Conservation (phyloP, 2,797 vertebrate genomes). For the Picus viridis region DNA sequence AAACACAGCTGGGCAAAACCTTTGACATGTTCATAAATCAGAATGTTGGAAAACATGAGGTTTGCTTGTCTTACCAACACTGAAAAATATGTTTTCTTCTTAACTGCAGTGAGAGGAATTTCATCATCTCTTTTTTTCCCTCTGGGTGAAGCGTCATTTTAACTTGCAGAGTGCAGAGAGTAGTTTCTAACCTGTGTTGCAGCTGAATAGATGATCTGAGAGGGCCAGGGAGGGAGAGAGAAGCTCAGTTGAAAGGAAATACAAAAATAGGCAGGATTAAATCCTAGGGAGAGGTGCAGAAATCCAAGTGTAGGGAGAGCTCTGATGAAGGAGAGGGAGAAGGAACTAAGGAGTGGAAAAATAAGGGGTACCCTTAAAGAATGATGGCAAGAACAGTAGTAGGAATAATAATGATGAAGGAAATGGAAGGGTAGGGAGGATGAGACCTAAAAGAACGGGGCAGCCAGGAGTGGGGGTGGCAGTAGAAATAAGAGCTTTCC, state of each 20-base stretch:
- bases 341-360: background rate
- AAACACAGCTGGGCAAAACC: background rate
- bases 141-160: background rate
- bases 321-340: background rate
- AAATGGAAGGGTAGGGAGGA: background rate
- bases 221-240: background rate
- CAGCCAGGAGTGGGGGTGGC: background rate
- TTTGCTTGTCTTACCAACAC: background rate
- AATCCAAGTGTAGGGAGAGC: background rate
- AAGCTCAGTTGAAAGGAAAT: accelerated
- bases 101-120: background rate
- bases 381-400: background rate
- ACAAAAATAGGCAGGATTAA: background rate
- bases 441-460: background rate
- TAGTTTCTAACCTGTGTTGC: background rate
- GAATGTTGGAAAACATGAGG: background rate
- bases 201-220: background rate
- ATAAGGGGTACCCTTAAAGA: background rate
- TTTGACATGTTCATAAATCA: background rate
- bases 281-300: background rate
- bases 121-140: background rate
- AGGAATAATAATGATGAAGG: background rate
- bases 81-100: background rate
- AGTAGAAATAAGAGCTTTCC: background rate
- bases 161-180: background rate